A percentile compares a stretch with the other conserved stretches of the same genome.
phyloP scores from a whole-genome alignment of 1,140 invertebrate species.

The Lepidurus apus region DNA sequence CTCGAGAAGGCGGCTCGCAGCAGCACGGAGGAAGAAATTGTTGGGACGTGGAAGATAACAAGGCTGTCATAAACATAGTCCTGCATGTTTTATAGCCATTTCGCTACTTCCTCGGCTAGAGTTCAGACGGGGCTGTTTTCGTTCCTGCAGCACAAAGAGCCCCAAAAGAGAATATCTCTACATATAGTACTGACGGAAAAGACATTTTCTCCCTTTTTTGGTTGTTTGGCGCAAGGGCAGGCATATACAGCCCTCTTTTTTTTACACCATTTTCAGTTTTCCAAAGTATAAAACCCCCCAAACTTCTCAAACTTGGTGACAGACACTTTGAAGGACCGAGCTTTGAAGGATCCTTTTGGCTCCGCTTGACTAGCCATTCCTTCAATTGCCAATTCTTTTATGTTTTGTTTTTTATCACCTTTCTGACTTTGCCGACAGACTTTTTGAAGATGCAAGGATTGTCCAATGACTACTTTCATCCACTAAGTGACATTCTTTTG shows the following conservation, averaged over 20 bases:
- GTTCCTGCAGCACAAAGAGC: neutral
- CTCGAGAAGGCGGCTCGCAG: neutral
- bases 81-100: slow-evolving; percentile 15
- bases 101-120: neutral
- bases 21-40: neutral
- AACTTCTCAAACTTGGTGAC: neutral
- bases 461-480: slow-evolving; percentile 4
- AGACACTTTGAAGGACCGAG: neutral
- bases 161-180: neutral
- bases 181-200: too few relatives aligned
- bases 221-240: too few relatives aligned
- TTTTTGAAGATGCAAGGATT: neutral
- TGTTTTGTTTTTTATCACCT: neutral
- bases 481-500: neutral
- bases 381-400: slow-evolving; percentile 10
- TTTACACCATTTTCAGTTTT: too few relatives aligned
- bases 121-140: slow-evolving; percentile 5
- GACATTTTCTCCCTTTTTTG: too few relatives aligned
- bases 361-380: neutral
- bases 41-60: slow-evolving; percentile 2
- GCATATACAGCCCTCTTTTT: too few relatives aligned
- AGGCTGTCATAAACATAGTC: slow-evolving; percentile 15
- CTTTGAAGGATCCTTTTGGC: neutral
- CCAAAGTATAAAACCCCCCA: neutral
- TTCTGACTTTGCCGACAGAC: neutral